Conservation (phyloP, 2,888 invertebrate genomes). For the Oscheius sp. region DNA sequence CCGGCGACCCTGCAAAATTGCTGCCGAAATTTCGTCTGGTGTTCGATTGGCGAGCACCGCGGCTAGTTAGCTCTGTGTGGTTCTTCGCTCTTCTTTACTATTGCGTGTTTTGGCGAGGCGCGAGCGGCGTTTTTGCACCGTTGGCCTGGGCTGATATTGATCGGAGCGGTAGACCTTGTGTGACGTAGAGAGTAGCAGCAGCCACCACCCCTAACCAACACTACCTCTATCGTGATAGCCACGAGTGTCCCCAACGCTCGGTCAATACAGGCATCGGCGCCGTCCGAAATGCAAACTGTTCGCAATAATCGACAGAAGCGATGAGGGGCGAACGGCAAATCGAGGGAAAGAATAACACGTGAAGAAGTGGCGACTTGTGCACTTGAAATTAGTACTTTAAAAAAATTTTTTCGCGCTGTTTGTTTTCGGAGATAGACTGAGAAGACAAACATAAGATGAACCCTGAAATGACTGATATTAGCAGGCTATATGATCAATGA, state of each 20-base stretch:
- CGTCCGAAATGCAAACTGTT: slow-evolving; percentile 22
- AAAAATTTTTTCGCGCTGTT: not conserved
- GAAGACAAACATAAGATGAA: too few species aligned
- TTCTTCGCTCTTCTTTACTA: slow-evolving; percentile 19
- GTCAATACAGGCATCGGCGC: slow-evolving; percentile 11
- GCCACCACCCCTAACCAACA: slow-evolving; percentile 3
- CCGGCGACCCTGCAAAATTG: not conserved
- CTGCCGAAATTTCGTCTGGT: not conserved
- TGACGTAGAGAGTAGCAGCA: slow-evolving; percentile 25
- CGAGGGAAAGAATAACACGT: not conserved
- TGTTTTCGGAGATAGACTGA: too few species aligned
- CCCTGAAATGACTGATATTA: too few species aligned
- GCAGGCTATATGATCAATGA: too few species aligned
- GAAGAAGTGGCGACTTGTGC: not conserved
- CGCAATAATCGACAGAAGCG: slow-evolving; percentile 7
- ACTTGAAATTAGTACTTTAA: not conserved
- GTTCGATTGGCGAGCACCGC: slow-evolving; percentile 1
- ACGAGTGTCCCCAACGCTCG: slow-evolving; percentile 10
- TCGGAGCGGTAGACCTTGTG: slow-evolving; percentile 15
- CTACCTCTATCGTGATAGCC: slow-evolving; percentile 12
- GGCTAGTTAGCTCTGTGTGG: too few species aligned
- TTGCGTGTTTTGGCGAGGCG: slow-evolving; percentile 24
- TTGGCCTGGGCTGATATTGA: slow-evolving; percentile 26
- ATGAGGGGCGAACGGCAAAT: slow-evolving; percentile 3
- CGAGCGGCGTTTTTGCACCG: slow-evolving; percentile 19